These are phyloP conservation scores for Apamea sordens DNA, from an alignment of 2,888 invertebrate species.

Conservation along the genomic window DNA sequence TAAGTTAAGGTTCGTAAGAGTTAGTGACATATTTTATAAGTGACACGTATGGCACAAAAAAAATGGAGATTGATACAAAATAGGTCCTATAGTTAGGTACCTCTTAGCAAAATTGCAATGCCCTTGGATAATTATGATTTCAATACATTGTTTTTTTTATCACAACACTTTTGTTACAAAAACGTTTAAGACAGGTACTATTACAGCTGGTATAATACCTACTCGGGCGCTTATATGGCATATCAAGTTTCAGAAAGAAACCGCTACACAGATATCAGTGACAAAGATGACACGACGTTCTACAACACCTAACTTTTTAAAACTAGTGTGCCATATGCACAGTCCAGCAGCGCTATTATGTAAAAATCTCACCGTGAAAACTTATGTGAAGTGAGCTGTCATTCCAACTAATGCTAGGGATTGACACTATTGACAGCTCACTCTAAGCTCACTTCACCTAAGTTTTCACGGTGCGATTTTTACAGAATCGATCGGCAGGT, in stretches of 20 bases:
- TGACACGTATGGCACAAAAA: neutral
- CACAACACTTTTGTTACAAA: neutral
- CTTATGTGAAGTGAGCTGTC: neutral
- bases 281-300: neutral
- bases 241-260: neutral
- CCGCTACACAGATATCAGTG: neutral
- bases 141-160: neutral
- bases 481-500: too few relatives aligned
- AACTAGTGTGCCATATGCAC: neutral
- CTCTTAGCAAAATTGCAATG: neutral
- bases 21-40: neutral
- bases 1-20: neutral
- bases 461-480: too few relatives aligned
- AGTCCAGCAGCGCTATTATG: neutral
- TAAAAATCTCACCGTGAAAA: neutral
- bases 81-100: neutral
- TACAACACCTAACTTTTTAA: neutral
- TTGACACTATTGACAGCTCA: too few relatives aligned
- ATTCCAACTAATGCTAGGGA: too few relatives aligned
- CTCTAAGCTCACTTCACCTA: too few relatives aligned
- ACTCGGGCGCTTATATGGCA: neutral
- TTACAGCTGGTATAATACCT: neutral
- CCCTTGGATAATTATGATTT: neutral
- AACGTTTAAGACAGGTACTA: neutral
- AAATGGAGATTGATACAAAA: neutral